Evolutionary conservation across 2,888 invertebrate genomes (phyloP), one percentile per base, ranked within the genome.

Genomic region (Thymelicus sylvestris): DNA sequence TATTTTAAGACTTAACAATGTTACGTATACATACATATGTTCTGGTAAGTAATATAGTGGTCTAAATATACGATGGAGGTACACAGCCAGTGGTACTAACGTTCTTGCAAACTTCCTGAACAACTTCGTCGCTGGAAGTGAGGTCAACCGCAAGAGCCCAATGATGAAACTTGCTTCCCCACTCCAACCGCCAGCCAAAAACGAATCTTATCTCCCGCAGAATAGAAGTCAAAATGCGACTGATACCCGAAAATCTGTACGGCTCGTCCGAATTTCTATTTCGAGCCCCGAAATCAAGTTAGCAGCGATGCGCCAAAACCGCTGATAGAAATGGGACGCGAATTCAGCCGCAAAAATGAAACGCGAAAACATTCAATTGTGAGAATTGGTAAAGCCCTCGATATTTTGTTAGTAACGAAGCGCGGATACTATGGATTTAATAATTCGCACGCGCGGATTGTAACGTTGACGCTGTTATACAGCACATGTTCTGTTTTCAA

Each of bases 271-370:
- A 50, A 64, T 64, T 65, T 55, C 65, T 65, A 65, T 65, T 65
- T 65, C 52, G 41, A 65, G 19, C 52, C 39, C 52, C 65, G 52
- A 55, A 65, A 65, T 65, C 65, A 65, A 65, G 65, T 65, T 65
- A 65, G 68, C 47, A 63, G 59, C 64, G 57, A 48, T 64, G 63
- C 64, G 47, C 59, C 52, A 15, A 64, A 39, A 64, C 48, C 69
- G 12, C 69, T 69, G 64, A 69, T 69, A 69, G 69, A 50, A 64
- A 64, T 59, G 59, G 50, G 64, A 69, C 69, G 48, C 69, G 69
- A 68, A 69, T 69, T 64, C 64, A 59, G 59, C 64, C 64, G 59
- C 64, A 69, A 64, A 69, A 69, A 69, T 69, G 63, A 64, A 68
- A 68, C 55, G 63, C 63, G 57, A 63, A 68, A 69, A 69, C 68